Conservation (phyloP, 2,797 vertebrate species). For the Acipenser oxyrinchus region DNA sequence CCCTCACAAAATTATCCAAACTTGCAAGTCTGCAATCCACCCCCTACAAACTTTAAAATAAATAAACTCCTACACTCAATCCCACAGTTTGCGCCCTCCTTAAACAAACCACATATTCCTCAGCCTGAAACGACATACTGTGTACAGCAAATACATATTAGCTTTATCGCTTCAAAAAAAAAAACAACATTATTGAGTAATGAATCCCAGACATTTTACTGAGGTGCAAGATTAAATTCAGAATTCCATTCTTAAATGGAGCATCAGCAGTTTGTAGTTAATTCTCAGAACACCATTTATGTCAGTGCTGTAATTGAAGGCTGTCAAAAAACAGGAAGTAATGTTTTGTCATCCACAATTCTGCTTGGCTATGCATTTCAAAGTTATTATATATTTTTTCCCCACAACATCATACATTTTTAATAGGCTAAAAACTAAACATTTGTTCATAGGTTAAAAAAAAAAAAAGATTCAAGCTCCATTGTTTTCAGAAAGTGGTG, state of each 20-base stretch:
- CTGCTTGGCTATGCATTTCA: not conserved
- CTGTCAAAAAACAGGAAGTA: not conserved
- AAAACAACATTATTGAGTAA: not conserved
- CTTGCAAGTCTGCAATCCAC: not conserved
- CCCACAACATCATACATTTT: no score
- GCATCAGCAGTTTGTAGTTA: not conserved
- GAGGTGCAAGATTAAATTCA: not conserved
- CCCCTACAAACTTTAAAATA: not conserved
- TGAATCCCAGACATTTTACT: not conserved
- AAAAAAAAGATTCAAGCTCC: no score
- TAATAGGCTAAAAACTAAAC: no score
- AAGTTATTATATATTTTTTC: no score
- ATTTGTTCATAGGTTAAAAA: no score
- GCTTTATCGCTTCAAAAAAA: not conserved
- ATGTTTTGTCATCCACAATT: not conserved
- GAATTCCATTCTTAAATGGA: not conserved
- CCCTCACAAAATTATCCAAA: not conserved
- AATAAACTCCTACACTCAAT: not conserved
- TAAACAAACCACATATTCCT: not conserved
- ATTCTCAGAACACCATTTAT: not conserved
- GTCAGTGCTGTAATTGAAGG: not conserved
- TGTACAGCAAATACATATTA: not conserved
- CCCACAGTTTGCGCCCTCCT: not conserved
- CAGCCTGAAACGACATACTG: not conserved
- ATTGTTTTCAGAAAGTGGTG: no score